Base-by-base conservation (phyloP, 2,113 vertebrate species). In the Rhabdornis inornatus region DNA sequence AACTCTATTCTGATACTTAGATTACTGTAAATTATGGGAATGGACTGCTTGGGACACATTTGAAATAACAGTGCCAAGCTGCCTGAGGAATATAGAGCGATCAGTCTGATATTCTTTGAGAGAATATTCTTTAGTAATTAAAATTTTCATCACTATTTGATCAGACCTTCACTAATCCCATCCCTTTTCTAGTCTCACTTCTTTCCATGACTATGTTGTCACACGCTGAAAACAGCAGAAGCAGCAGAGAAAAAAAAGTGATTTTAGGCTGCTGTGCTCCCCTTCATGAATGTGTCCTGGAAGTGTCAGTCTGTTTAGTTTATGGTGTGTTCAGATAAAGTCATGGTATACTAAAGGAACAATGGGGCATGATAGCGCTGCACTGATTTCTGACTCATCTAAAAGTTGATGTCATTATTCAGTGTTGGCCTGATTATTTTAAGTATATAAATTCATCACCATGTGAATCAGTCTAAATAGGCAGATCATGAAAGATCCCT, bases 261-360 rank as follows among this genome's bases (percentile, higher is more conserved):
- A 76, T 80, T 83, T 76, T 72, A 75, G 42, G 9, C 16, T 57
- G 23, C 20, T 90, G 3, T 77, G 57, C 25, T 69, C 40, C 71
- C 25, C 25, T 87, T 89, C 53, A 13, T 90, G 45, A 85, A 23
- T 0, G 3, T 75, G 83, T 91, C 77, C 91, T 87, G 93, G 45
- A 96, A 92, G 89, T 84, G 87, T 91, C 87, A 71, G 28, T 79
- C 53, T 91, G 56, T 82, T 92, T 92, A 75, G 40, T 87, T 92
- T 90, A 82, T 89, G 66, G 23, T 66, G 27, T 65, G 22, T 50
- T 72, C 66, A 87, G 66, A 87, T 74, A 89, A 92, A 95, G 78
- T 56, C 78, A 76, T 8, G 14, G 50, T 40, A 45, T 80, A 39
- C 22, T 52, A 31, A 83, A 80, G 87, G 78, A 92, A 94, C 89